Evolutionary conservation across 2,888 invertebrate genomes (phyloP).

Genomic region (Cephonodes hylas): DNA sequence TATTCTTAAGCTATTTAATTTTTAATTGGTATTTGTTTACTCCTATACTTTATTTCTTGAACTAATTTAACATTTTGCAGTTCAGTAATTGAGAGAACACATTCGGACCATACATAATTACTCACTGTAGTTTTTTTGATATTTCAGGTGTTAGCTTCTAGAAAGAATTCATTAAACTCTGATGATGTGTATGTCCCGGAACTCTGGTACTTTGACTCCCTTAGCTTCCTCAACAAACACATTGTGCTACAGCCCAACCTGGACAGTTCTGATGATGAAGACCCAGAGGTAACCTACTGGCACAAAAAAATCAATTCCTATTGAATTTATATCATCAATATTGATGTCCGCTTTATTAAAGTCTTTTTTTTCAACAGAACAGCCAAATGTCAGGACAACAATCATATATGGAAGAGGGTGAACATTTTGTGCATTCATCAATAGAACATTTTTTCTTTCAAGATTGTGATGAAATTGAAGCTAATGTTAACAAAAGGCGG

Average conservation of each 20-base stretch:
- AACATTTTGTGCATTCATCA: not conserved
- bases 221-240: constrained; percentile 17
- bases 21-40: no score
- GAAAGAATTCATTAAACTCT: constrained; percentile 4
- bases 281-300: constrained; percentile 16
- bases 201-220: constrained; percentile 20
- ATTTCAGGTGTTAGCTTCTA: constrained; percentile 19
- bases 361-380: not conserved
- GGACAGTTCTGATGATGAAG: constrained; percentile 12
- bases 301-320: no score
- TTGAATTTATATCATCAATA: no score
- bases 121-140: no score
- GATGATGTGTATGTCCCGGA: constrained; percentile 13
- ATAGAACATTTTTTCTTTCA: not conserved
- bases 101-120: no score
- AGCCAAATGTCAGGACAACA: not conserved
- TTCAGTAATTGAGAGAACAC: no score
- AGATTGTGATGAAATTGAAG: not conserved
- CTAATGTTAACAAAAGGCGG: not conserved
- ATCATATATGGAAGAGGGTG: not conserved
- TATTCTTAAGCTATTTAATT: not conserved
- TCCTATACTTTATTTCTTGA: no score
- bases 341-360: not conserved
- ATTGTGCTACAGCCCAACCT: not conserved
- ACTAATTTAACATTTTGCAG: no score